A percentile compares a stretch with the other conserved stretches of the same genome.
phyloP scores from a whole-genome alignment of 2,113 vertebrate genomes.

The Pteropus alecto region DNA sequence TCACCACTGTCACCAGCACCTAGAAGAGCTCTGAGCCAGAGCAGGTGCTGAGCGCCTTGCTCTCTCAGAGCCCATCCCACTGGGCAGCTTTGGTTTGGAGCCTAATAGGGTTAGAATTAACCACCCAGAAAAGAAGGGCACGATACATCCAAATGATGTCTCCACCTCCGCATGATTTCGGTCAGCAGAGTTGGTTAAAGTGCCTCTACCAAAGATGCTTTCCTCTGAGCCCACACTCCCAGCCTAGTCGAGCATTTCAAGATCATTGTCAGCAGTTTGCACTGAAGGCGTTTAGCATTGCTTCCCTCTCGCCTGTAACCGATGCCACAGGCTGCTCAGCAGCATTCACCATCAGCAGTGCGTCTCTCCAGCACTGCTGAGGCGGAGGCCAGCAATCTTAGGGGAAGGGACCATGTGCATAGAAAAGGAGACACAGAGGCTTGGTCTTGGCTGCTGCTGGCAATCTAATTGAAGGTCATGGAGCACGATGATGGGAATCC shows the following conservation, averaged over 20 bases:
- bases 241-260: not conserved
- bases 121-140: not conserved
- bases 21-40: not conserved
- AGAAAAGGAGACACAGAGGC: not conserved
- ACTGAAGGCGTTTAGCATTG: not conserved
- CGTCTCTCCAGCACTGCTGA: not conserved
- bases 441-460: slow-evolving; percentile 3
- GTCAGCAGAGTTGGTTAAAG: not conserved
- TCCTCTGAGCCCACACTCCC: not conserved
- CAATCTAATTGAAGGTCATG: not conserved
- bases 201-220: not conserved
- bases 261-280: not conserved
- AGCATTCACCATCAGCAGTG: not conserved
- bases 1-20: not conserved
- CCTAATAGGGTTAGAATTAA: not conserved
- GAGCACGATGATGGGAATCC: slow-evolving; percentile 10
- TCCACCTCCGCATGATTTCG: not conserved
- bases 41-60: not conserved
- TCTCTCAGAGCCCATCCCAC: not conserved
- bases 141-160: not conserved
- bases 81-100: not conserved
- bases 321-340: not conserved
- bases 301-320: not conserved
- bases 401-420: not conserved
- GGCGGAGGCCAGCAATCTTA: not conserved